Conservation (phyloP, 2,797 vertebrate genomes). For the Sebastes baramenuke region DNA sequence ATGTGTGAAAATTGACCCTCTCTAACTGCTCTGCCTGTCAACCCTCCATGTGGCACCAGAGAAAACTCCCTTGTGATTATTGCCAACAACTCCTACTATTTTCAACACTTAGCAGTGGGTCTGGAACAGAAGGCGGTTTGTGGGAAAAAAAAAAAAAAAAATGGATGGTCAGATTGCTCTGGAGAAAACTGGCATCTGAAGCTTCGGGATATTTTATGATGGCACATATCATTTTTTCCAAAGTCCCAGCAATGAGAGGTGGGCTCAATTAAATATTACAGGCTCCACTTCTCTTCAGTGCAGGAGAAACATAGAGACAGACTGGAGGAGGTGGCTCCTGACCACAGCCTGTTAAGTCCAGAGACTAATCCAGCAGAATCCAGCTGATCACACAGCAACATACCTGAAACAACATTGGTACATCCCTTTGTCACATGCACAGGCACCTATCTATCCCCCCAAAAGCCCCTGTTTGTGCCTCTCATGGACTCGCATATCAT, state of each 20-base stretch:
- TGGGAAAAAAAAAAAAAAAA: neutral
- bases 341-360: neutral
- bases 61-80: neutral
- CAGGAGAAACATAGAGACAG: neutral
- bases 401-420: neutral
- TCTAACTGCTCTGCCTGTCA: neutral
- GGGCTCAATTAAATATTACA: neutral
- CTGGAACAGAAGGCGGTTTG: neutral
- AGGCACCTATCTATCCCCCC: neutral
- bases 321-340: neutral
- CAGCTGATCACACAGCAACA: neutral
- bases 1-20: neutral
- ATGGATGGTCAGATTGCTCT: neutral
- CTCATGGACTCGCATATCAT: neutral
- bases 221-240: neutral
- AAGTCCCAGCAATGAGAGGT: neutral
- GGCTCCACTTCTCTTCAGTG: neutral
- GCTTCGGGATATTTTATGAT: slow-evolving; percentile 18
- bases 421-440: neutral
- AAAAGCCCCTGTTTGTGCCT: neutral
- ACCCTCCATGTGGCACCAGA: neutral
- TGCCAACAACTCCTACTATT: neutral
- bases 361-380: neutral
- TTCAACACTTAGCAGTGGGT: neutral
- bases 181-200: neutral